These are phyloP conservation scores for Scaptomyza pallida DNA, from an alignment of 1,140 invertebrate species.

Conservation along the genomic window DNA sequence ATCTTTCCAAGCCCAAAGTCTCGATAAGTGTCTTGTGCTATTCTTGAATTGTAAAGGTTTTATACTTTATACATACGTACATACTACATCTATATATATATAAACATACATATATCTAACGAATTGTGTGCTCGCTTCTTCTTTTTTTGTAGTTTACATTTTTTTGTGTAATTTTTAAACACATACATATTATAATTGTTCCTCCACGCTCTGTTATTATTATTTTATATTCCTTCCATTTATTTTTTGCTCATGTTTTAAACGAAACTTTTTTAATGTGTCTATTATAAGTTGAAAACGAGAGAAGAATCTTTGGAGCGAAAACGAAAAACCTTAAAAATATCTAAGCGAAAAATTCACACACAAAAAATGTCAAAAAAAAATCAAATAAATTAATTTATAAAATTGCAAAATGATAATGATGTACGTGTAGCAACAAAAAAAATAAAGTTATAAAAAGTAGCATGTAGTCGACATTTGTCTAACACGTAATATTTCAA, in stretches of 20 bases:
- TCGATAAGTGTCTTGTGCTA: conserved; percentile 58
- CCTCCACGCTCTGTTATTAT: conserved; percentile 64
- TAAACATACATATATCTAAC: neutral
- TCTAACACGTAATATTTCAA: conserved; percentile 53
- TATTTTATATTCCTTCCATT: too few relatives aligned
- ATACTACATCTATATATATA: too few relatives aligned
- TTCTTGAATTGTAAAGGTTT: conserved; percentile 40
- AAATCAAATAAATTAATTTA: conserved; percentile 13
- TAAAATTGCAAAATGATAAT: conserved; percentile 30
- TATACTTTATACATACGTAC: neutral
- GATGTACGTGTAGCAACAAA: conserved; percentile 38
- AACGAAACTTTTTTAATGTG: conserved; percentile 44
- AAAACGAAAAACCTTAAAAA: conserved; percentile 29
- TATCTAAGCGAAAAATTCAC: conserved; percentile 20
- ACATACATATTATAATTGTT: conserved; percentile 62
- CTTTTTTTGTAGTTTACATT: conserved; percentile 41
- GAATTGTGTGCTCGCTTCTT: conserved; percentile 48
- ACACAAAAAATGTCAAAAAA: conserved; percentile 37
- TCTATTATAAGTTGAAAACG: conserved; percentile 38
- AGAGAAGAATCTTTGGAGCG: conserved; percentile 39
- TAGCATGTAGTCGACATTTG: conserved; percentile 63
- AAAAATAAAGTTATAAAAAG: conserved; percentile 46
- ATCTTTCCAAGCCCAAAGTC: conserved; percentile 31
- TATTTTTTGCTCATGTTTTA: conserved; percentile 57
- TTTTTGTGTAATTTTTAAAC: conserved; percentile 18